Conservation (phyloP, 2,888 invertebrate species). For the Opisthograptis luteolata region DNA sequence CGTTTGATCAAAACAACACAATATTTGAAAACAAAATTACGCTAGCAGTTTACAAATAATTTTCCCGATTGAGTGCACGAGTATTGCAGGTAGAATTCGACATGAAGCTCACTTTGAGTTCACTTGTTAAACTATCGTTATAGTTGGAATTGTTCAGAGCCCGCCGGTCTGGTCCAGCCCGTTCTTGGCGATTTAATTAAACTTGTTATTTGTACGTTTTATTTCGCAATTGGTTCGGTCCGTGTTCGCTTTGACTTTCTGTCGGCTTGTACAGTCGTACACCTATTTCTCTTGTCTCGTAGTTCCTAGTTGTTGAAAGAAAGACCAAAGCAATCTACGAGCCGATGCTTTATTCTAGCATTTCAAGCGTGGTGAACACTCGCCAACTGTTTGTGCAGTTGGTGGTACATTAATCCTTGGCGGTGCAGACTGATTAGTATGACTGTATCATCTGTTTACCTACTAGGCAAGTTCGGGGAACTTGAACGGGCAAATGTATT, state of each 20-base stretch:
- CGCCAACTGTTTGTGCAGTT: constrained; percentile 41
- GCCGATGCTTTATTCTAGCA: constrained; percentile 5
- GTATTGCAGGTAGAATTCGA: constrained; percentile 63
- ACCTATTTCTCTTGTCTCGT: constrained; percentile 30
- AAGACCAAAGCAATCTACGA: constrained; percentile 5
- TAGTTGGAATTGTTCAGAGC: constrained; percentile 70
- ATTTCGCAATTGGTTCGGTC: constrained; percentile 74
- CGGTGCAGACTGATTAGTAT: constrained; percentile 51
- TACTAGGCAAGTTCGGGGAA: constrained; percentile 52
- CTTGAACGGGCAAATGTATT: constrained; percentile 43
- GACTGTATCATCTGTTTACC: constrained; percentile 52
- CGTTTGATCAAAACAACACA: constrained; percentile 28
- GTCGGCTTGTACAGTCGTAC: constrained; percentile 58
- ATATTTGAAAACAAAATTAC: constrained; percentile 43
- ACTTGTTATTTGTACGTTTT: constrained; percentile 82
- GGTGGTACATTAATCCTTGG: constrained; percentile 48
- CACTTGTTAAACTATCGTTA: constrained; percentile 79
- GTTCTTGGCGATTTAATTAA: constrained; percentile 82
- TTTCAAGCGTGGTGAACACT: constrained; percentile 31
- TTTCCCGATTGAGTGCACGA: constrained; percentile 60
- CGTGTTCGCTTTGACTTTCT: constrained; percentile 74
- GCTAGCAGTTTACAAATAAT: constrained; percentile 52
- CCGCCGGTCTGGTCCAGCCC: constrained; percentile 44
- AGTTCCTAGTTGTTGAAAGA: constrained; percentile 10
- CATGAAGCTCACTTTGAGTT: constrained; percentile 74